Evolutionary conservation across 1,140 invertebrate genomes (phyloP).

Genomic region (Carposina sasakii): DNA sequence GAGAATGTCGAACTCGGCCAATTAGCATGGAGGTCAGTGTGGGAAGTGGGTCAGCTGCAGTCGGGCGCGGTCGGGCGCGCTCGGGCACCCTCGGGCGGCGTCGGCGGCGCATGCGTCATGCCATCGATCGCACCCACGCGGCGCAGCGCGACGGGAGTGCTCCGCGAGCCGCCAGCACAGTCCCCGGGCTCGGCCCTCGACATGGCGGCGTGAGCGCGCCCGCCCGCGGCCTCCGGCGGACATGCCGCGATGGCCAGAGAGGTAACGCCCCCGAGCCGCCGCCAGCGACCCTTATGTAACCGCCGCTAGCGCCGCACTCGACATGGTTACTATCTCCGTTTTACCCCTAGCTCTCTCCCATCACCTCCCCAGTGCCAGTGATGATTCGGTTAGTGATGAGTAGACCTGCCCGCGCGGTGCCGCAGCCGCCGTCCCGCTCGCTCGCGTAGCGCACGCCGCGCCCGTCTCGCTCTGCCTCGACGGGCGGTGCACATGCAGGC

Average conservation of each 20-base stretch:
- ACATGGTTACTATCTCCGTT: background rate
- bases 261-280: conserved; percentile 53
- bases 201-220: conserved; percentile 65
- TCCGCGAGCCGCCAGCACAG: conserved; percentile 1
- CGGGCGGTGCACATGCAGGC: conserved; percentile 50
- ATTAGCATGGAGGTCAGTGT: conserved; percentile 58
- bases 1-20: conserved; percentile 38
- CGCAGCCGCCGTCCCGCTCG: conserved; percentile 44
- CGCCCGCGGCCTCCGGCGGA: conserved; percentile 67
- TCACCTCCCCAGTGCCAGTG: conserved; percentile 18
- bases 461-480: conserved; percentile 42
- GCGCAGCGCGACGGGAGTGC: conserved; percentile 27
- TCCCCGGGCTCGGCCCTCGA: conserved; percentile 54
- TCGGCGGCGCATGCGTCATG: conserved; percentile 49
- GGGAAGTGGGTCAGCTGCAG: conserved; percentile 58
- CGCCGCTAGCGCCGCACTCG: conserved; percentile 20
- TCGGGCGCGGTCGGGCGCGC: conserved; percentile 26
- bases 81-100: conserved; percentile 29
- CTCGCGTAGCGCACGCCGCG: conserved; percentile 22
- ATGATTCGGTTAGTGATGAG: conserved; percentile 14
- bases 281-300: conserved; percentile 40
- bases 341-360: background rate
- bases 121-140: conserved; percentile 63
- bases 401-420: conserved; percentile 25
- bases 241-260: conserved; percentile 74